Evolutionary conservation across 2,113 vertebrate genomes (phyloP).

Genomic region (Drymodes brunneopygia): DNA sequence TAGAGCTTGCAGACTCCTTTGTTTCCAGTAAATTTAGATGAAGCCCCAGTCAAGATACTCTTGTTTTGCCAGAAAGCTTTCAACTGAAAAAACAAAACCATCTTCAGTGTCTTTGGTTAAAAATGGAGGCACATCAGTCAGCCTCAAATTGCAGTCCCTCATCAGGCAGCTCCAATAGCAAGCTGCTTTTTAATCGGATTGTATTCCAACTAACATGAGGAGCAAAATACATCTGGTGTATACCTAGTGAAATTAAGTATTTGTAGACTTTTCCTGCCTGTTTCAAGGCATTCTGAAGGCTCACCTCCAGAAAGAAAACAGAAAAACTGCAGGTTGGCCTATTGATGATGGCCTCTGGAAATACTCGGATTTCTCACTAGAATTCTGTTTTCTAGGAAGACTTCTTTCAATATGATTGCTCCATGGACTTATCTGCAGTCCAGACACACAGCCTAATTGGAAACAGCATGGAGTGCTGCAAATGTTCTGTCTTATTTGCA

Average conservation of each 20-base stretch:
- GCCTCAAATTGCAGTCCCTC: background rate
- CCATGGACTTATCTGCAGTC: constrained; percentile 21
- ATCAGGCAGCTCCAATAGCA: background rate
- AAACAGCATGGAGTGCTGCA: constrained; percentile 60
- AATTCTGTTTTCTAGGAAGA: constrained; percentile 2
- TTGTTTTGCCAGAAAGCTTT: background rate
- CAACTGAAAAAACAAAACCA: background rate
- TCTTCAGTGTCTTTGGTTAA: background rate
- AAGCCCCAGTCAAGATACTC: background rate
- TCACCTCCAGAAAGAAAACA: background rate
- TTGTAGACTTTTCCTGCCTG: background rate
- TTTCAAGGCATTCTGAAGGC: background rate
- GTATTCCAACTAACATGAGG: background rate
- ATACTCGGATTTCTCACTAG: background rate
- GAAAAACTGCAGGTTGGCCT: background rate
- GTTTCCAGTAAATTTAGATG: background rate
- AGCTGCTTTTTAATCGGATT: background rate
- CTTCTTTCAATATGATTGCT: background rate
- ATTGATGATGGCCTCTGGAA: background rate
- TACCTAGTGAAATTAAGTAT: background rate
- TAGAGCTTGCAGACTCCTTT: background rate
- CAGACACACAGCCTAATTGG: constrained; percentile 59
- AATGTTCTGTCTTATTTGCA: constrained; percentile 47
- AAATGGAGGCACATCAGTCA: background rate
- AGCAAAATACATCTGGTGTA: background rate